These are phyloP conservation scores for Lamprotornis superbus DNA, from an alignment of 2,113 vertebrate genomes.

Conservation along the genomic window DNA sequence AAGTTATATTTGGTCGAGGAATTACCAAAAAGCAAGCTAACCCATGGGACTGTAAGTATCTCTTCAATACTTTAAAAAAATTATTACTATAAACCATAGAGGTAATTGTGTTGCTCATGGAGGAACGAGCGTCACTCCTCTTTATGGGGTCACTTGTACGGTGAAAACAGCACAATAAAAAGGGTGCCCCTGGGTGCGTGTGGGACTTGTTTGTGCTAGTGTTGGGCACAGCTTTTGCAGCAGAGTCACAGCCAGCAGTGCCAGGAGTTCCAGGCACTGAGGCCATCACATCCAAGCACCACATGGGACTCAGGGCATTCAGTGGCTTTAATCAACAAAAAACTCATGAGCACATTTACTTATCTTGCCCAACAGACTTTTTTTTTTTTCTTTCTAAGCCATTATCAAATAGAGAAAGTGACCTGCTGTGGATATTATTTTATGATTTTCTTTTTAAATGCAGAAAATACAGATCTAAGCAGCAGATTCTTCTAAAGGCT, in stretches of 20 bases:
- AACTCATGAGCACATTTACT: not conserved
- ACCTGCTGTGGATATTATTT: not conserved
- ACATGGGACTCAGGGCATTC: fast-evolving
- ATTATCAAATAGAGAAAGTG: not conserved
- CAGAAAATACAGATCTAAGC: not conserved
- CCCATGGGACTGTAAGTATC: slow-evolving; percentile 27
- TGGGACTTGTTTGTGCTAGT: not conserved
- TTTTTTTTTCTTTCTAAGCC: not conserved
- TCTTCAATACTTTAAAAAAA: not conserved
- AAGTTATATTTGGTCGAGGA: slow-evolving; percentile 48
- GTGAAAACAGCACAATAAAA: not conserved
- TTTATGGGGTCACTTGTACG: not conserved
- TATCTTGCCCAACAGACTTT: not conserved
- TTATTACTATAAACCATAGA: fast-evolving
- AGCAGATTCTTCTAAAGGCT: not conserved
- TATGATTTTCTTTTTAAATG: not conserved
- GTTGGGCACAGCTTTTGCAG: not conserved
- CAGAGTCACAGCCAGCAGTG: not conserved
- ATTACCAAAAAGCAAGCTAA: slow-evolving; percentile 60
- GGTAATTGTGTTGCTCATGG: not conserved
- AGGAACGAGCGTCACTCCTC: not conserved
- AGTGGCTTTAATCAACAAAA: not conserved
- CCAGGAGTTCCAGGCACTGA: not conserved
- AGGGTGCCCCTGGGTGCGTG: too few species aligned
- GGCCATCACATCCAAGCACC: not conserved